Conservation (phyloP, 2,113 vertebrate species). For the Rhabdornis inornatus region DNA sequence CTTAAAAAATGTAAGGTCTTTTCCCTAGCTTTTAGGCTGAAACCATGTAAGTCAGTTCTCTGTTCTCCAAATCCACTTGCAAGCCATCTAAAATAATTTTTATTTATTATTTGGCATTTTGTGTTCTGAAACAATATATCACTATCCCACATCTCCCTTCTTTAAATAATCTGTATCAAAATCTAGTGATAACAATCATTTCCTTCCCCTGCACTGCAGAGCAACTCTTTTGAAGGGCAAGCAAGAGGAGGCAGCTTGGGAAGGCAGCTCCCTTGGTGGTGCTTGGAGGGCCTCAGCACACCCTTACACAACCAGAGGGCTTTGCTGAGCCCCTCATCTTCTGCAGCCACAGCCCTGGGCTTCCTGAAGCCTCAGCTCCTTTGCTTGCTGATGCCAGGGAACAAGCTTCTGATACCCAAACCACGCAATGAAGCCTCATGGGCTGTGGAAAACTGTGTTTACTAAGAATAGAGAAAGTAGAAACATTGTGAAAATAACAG, state of each 20-base stretch:
- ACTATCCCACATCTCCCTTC: neutral
- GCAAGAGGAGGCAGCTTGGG: neutral
- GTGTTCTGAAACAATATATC: neutral
- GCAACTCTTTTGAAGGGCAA: neutral
- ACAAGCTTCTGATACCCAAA: neutral
- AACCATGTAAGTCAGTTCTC: neutral
- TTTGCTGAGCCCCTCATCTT: accelerated
- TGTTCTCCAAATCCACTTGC: neutral
- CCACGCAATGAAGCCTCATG: neutral
- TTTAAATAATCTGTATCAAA: neutral
- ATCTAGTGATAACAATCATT: neutral
- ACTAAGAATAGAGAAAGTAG: conserved; percentile 18
- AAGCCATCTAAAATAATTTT: neutral
- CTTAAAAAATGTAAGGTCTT: neutral
- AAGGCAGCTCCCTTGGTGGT: neutral
- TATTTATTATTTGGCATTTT: neutral
- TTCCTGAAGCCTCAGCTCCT: neutral
- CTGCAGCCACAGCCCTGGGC: neutral
- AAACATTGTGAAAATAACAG: neutral
- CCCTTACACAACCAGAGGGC: neutral
- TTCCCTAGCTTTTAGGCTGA: neutral
- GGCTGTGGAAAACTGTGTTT: neutral
- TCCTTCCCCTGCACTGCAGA: neutral
- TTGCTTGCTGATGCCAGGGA: neutral
- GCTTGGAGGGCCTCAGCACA: neutral